Conservation (phyloP, 2,797 vertebrate species). For the Sciaenops ocellatus region DNA sequence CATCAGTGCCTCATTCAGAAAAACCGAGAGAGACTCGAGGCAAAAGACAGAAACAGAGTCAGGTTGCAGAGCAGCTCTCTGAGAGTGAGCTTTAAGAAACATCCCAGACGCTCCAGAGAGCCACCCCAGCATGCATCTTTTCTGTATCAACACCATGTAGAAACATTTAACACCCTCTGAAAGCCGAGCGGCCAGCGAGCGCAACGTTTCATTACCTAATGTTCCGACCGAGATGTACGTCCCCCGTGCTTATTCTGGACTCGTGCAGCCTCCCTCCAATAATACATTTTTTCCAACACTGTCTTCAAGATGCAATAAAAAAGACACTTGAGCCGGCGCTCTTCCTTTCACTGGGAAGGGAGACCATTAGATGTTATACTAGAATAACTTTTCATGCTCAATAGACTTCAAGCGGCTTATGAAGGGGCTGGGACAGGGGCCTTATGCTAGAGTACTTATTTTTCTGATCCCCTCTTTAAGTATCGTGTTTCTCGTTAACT, state of each 20-base stretch:
- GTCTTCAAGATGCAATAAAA: constrained; percentile 84
- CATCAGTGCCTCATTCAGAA: constrained; percentile 58
- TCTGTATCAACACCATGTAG: constrained; percentile 61
- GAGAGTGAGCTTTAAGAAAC: constrained; percentile 57
- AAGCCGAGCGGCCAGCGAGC: constrained; percentile 43
- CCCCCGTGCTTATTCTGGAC: constrained; percentile 79
- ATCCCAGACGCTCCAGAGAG: constrained; percentile 64
- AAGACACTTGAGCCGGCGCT: constrained; percentile 76
- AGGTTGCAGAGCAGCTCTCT: constrained; percentile 56
- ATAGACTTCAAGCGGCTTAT: constrained; percentile 86
- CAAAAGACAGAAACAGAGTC: constrained; percentile 47
- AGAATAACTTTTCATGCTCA: constrained; percentile 88
- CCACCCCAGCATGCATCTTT: constrained; percentile 59
- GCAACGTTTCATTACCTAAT: constrained; percentile 75
- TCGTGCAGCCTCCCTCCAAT: constrained; percentile 64
- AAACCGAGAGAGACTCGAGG: constrained; percentile 34
- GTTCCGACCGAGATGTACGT: constrained; percentile 65
- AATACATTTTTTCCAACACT: constrained; percentile 79
- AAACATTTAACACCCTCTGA: constrained; percentile 67
- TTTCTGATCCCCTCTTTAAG: constrained; percentile 74
- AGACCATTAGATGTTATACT: constrained; percentile 87
- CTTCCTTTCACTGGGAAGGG: constrained; percentile 79
- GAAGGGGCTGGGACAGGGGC: constrained; percentile 65
- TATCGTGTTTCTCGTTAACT: constrained; percentile 78
- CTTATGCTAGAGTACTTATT: constrained; percentile 84